Percentiles rank a stretch among this genome's conserved stretches.
Conservation (phyloP, 1,140 invertebrate genomes). For the Atta colombica region DNA sequence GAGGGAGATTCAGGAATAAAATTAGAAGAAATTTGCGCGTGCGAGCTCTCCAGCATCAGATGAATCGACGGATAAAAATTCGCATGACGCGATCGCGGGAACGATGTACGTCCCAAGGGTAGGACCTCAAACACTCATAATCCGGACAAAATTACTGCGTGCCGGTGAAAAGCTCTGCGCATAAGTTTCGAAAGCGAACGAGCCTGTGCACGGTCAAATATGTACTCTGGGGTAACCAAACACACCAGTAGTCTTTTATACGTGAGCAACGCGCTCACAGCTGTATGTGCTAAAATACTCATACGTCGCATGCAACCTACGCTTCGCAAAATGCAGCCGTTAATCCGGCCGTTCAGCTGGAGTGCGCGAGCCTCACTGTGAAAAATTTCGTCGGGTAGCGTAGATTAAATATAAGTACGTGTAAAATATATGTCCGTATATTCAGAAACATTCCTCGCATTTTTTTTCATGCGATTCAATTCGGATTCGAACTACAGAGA, state of each 20-base stretch:
- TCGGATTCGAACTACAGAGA: background rate
- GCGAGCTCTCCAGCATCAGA: background rate
- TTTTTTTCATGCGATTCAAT: background rate
- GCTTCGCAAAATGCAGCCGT: constrained; percentile 51
- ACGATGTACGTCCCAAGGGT: constrained; percentile 11
- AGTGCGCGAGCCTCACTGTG: background rate
- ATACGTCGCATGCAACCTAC: constrained; percentile 32
- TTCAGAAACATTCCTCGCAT: background rate
- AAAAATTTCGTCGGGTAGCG: constrained; percentile 30
- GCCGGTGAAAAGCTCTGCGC: constrained; percentile 53
- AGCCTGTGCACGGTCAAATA: constrained; percentile 41
- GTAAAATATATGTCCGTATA: background rate
- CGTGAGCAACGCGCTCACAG: constrained; percentile 9
- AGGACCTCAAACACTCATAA: constrained; percentile 71
- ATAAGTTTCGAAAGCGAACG: constrained; percentile 69
- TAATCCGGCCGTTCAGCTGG: constrained; percentile 24
- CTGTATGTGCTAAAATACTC: constrained; percentile 39
- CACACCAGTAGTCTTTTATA: constrained; percentile 54
- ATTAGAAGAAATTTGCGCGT: constrained; percentile 32
- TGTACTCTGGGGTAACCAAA: constrained; percentile 66
- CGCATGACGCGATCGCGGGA: background rate
- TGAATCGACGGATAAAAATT: background rate
- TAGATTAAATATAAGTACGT: background rate
- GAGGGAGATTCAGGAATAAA: background rate
- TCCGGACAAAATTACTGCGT: constrained; percentile 61